A percentile compares a stretch with the other conserved stretches of the same genome.
These are phyloP conservation scores for Rotaria macrura DNA, from an alignment of 2,888 invertebrate species.

Conservation along the genomic window DNA sequence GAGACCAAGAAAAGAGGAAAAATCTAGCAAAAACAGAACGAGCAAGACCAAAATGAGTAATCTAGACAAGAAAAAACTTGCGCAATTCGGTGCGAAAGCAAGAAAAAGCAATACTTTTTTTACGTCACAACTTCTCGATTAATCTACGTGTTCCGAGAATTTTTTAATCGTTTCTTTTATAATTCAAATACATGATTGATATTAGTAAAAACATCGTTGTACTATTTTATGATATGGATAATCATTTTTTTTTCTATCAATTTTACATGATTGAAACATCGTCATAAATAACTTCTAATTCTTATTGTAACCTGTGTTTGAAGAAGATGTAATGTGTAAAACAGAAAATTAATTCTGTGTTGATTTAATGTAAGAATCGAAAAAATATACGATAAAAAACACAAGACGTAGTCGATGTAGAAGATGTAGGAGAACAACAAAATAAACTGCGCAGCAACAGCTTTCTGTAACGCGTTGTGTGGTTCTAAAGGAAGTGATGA, in stretches of 20 bases:
- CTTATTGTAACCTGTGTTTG: no score
- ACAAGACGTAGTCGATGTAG: background rate
- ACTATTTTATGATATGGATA: background rate
- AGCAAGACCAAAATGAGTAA: background rate
- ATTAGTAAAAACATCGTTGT: background rate
- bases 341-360: background rate
- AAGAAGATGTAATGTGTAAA: background rate
- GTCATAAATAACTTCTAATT: no score
- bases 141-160: background rate
- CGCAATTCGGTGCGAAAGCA: background rate
- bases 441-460: background rate
- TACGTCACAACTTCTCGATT: background rate
- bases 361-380: background rate
- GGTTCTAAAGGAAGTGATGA: background rate
- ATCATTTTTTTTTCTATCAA: no score
- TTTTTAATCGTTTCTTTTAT: background rate
- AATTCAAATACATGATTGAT: no score
- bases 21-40: background rate
- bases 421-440: background rate
- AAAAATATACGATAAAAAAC: background rate
- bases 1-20: background rate
- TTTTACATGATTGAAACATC: no score
- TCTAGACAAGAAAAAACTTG: background rate
- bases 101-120: background rate
- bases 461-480: background rate